Base-by-base conservation (phyloP, 2,797 vertebrate genomes). In the Microhierax caerulescens region DNA sequence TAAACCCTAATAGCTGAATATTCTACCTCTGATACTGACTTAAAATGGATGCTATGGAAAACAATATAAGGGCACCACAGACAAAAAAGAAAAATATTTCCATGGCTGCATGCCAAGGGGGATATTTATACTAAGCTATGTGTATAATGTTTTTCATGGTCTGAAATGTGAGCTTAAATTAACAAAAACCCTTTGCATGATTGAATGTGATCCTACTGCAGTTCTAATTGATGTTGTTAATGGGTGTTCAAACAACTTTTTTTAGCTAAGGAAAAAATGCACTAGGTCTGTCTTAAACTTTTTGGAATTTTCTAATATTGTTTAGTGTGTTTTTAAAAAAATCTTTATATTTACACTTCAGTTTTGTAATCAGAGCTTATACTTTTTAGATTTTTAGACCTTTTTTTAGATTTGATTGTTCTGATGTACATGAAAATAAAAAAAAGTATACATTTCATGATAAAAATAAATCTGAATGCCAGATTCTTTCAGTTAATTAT, bases 21-120 rank as follows among this genome's bases (percentile, higher is more conserved):
- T 65, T 61, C n/a, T 89, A 14, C 24, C 15, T 60, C 25, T 56
- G 28, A 63, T 78, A 41, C 13, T 34, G 28, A 24, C 27, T 50
- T 65, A 18, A 82, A 75, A 50, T 48, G 25, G 21, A 14, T 65
- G 10, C 7, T 87, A 21, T 34, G 10, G 10, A 87, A 88, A 27
- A 22, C 3, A 50, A 50, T 45, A 34, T 0, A 0, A 78, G 34
- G 23, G 4, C 5, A 54, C 5, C 15, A 18, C 2, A 50, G 6
- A 19, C 10, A 41, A 60, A 75, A 57, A 74, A 60, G 4, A 63
- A 1, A 64, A 77, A 41, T 50, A 65, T 27, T 81, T 70, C 25
- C 3, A 18, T 39, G 15, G 9, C 16, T 64, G 9, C 32, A n/a
- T 53, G 12, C 7, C 9, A 72, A 39, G 10, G 11, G 1, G 1